Conservation (phyloP, 2,888 invertebrate species). For the Drosophila nigritarsus region DNA sequence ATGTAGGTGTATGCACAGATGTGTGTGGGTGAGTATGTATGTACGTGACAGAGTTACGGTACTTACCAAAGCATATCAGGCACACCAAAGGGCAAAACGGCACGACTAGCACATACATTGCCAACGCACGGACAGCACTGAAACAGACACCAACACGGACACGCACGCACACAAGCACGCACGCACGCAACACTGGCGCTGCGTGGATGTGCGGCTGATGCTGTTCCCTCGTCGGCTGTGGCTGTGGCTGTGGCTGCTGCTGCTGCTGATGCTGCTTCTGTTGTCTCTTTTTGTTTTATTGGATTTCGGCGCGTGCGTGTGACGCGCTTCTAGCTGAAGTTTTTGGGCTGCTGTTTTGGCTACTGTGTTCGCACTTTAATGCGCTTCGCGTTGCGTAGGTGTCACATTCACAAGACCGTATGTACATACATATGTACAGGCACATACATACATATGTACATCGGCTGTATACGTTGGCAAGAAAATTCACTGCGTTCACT, state of each 20-base stretch:
- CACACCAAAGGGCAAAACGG: constrained; percentile 78
- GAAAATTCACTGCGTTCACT: constrained; percentile 21
- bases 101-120: constrained; percentile 76
- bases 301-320: constrained; percentile 54
- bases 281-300: constrained; percentile 52
- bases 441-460: constrained; percentile 56
- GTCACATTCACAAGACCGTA: constrained; percentile 54
- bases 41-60: constrained; percentile 54
- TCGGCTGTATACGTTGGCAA: constrained; percentile 38
- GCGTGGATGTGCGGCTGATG: constrained; percentile 19
- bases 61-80: constrained; percentile 73
- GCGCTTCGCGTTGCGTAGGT: constrained; percentile 64
- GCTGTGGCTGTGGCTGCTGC: not conserved
- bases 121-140: constrained; percentile 43
- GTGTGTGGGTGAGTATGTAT: constrained; percentile 8
- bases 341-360: constrained; percentile 29
- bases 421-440: constrained; percentile 45
- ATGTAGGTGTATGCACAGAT: constrained; percentile 10
- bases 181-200: constrained; percentile 28
- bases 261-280: constrained; percentile 43
- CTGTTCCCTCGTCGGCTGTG: not conserved
- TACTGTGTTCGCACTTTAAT: constrained; percentile 56
- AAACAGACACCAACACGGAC: constrained; percentile 15
- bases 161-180: constrained; percentile 28
- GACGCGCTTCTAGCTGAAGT: constrained; percentile 28